Conservation (phyloP, 2,797 vertebrate species). For the Malacoctenus gilli region DNA sequence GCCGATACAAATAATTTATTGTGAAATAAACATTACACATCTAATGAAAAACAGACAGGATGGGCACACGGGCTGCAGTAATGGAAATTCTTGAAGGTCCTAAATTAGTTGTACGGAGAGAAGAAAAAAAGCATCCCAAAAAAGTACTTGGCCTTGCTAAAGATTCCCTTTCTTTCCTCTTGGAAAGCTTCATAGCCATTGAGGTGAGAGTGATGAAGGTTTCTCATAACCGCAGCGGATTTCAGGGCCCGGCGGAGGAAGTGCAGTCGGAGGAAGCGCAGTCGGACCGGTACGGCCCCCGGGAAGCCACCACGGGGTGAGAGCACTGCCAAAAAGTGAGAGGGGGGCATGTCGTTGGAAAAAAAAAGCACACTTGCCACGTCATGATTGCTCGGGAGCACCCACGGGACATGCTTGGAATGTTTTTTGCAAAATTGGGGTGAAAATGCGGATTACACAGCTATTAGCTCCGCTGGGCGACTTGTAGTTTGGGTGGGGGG, state of each 20-base stretch:
- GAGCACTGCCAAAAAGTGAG: constrained; percentile 42
- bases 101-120: neutral
- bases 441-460: no score
- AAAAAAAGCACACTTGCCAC: constrained; percentile 48
- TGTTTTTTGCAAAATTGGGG: constrained; percentile 37
- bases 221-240: constrained; percentile 49
- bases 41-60: neutral
- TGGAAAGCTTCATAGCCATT: constrained; percentile 44
- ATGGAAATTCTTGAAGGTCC: no score
- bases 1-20: no score
- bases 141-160: constrained; percentile 28
- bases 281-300: constrained; percentile 51
- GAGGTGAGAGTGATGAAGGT: constrained; percentile 59
- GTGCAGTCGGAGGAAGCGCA: constrained; percentile 67
- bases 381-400: constrained; percentile 55
- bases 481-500: constrained; percentile 61
- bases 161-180: constrained; percentile 26
- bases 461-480: constrained; percentile 57
- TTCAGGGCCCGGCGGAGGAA: constrained; percentile 55
- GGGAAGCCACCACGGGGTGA: constrained; percentile 54
- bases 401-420: constrained; percentile 15
- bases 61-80: neutral
- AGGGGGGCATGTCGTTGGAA: constrained; percentile 60
- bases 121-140: neutral
- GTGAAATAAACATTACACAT: neutral